Base-by-base conservation (phyloP, 2,888 invertebrate species). In the Archaeoteleia sp. region DNA sequence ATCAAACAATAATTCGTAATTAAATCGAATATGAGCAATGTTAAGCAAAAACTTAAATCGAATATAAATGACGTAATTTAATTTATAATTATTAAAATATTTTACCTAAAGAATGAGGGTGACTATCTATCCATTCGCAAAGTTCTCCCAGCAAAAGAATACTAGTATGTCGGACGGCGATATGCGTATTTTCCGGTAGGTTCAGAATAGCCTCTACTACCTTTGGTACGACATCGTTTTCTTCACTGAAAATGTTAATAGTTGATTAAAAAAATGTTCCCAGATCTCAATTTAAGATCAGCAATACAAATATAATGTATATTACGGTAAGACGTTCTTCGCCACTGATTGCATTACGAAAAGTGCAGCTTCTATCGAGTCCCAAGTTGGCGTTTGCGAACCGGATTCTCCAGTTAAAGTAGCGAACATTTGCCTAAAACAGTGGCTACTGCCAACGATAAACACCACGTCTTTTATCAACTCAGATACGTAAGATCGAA, bases 381-480 rank as follows among this genome's bases (percentile, higher is more conserved):
- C 96, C 98, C 98, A 98, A 0, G 94, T 91, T 0, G 92, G 90
- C 54, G 77, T 79, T 30, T 81, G 79, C 1, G 78, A 71, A 8
- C 79, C 79, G 29, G 75, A 68, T 6, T 73, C 80, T 25, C 79
- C 80, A 1, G 80, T 82, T 17, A 97, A 88, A 46, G 91, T 90
- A 0, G 91, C 84, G 82, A 94, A 94, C 93, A 96, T 96, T 87
- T 97, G 95, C 53, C 93, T 89, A 85, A 98, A 97, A 83, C 96
- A 96, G 23, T 93, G 91, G 65, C 93, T 93, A 20, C 97, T 96
- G 1, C 97, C 97, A 67, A 98, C 94, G 51, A 98, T 95, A 86
- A 98, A 98, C 32, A 97, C 95, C 37, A 98, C 95, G 83, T 99
- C 98, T 84, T 97, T 96, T 69, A 98, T 94, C 57, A 98, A 87